Base-by-base conservation (phyloP, 1,140 invertebrate genomes). In the Zophobas morio region DNA sequence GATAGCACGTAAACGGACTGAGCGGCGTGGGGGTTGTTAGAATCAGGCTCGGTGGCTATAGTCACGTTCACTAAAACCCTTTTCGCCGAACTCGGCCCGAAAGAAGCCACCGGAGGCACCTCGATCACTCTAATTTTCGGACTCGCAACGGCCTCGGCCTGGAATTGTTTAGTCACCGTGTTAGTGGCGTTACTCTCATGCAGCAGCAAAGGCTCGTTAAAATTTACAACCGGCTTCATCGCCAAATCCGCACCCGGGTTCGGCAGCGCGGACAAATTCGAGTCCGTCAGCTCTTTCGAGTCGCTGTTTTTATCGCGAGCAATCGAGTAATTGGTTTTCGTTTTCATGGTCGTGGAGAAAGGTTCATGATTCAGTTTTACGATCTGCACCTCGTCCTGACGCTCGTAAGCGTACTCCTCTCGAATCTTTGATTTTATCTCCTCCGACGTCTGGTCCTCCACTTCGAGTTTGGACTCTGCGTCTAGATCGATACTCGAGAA, bases 51-150 rank as follows among this genome's bases (percentile, higher is more conserved):
- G 32, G 91, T 90, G 32, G 91, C 90, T 81, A 95, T 94, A 1
- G 93, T 94, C 74, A 94, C 88, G 87, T 94, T 95, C 57, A 94
- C 92, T 78, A 93, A 87, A 78, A 94, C 88, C 77, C 90, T 88
- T 86, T 90, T 91, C 51, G 88, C 81, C 78, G 77, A 46, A 33
- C 46, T 35, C 20, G 56, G 42, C 35, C 60, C 78, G 20, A 76
- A 34, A n/a, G 73, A 75, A 53, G 53, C 49, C 42, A 81, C 40
- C 33, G 81, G 57, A 33, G 84, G 81, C 33, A 85, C 72, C 70
- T 85, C 80, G 56, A 85, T 82, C 57, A 84, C 72, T 80, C 82
- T 83, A 46, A 86, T 76, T 56, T 80, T 81, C 57, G 83, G 75
- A 20, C 47, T 79, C 49, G 34, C 56, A 46, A 20, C 20, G 20